Evolutionary conservation across 2,113 vertebrate species (phyloP).

Genomic region (Dromaius novaehollandiae): DNA sequence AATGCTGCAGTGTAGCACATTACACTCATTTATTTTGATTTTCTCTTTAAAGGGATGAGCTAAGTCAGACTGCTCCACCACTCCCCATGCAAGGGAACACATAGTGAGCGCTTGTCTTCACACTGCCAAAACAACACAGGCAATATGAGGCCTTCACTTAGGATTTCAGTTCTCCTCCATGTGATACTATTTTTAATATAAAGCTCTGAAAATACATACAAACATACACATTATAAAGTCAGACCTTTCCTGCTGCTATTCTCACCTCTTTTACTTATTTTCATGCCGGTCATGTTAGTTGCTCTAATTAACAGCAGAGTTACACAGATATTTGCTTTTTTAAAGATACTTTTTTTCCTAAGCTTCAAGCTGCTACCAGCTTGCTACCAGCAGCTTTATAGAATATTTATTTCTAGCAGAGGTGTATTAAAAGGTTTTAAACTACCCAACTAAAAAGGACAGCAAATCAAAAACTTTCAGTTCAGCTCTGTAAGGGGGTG

Average conservation of each 20-base stretch:
- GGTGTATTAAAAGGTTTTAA: neutral
- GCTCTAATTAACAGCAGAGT: neutral
- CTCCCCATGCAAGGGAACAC: neutral
- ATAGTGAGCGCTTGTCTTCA: neutral
- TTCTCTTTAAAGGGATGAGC: neutral
- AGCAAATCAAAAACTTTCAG: neutral
- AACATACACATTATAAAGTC: neutral
- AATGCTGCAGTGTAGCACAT: neutral
- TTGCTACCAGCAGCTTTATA: slow-evolving; percentile 9
- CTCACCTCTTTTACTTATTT: neutral
- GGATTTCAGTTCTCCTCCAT: neutral
- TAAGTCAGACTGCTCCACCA: neutral
- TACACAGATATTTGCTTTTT: slow-evolving; percentile 24
- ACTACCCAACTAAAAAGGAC: neutral
- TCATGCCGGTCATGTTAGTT: neutral
- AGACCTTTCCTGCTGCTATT: neutral
- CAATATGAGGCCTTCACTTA: neutral
- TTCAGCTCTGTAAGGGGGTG: slow-evolving; percentile 16
- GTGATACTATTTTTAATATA: slow-evolving; percentile 41
- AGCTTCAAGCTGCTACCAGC: slow-evolving; percentile 22
- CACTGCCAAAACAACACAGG: neutral
- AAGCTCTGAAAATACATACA: slow-evolving; percentile 26
- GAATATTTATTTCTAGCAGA: neutral
- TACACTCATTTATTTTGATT: neutral
- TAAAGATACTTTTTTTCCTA: neutral